phyloP scores from a whole-genome alignment of 2,797 vertebrate genomes.

The Thunnus albacares region DNA sequence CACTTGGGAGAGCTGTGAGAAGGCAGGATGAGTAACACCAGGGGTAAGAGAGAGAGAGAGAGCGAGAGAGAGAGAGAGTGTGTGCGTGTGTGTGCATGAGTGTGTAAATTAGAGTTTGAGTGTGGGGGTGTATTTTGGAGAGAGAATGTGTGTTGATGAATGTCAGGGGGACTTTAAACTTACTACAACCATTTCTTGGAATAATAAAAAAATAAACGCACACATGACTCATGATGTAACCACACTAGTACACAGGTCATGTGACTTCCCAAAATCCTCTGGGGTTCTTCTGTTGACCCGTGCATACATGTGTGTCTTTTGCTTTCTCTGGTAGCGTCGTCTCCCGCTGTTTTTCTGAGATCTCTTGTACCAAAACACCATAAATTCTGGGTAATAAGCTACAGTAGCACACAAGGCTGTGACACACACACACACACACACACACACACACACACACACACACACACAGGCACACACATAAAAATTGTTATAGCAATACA shows the following conservation, averaged over 20 bases:
- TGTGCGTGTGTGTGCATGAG: slow-evolving; percentile 25
- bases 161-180: slow-evolving; percentile 20
- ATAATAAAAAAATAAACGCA: slow-evolving; percentile 1
- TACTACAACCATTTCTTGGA: not conserved
- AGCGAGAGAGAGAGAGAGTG: slow-evolving; percentile 26
- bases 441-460: not conserved
- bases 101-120: not conserved
- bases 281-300: not conserved
- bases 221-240: not conserved
- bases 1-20: slow-evolving; percentile 74
- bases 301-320: not conserved
- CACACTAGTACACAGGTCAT: not conserved
- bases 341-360: not conserved
- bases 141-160: slow-evolving; percentile 49
- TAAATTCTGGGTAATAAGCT: slow-evolving; percentile 40
- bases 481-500: not conserved
- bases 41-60: slow-evolving; percentile 39
- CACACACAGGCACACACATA: not conserved
- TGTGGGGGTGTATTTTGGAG: not conserved
- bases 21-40: slow-evolving; percentile 71
- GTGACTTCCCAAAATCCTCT: slow-evolving; percentile 21
- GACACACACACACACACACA: slow-evolving; percentile 9
- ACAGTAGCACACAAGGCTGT: not conserved
- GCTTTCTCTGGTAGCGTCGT: not conserved
- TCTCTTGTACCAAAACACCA: slow-evolving; percentile 20